Percentiles rank a stretch among this genome's conserved stretches.
phyloP scores from a whole-genome alignment of 2,888 invertebrate species.

The Agrochola circellaris region DNA sequence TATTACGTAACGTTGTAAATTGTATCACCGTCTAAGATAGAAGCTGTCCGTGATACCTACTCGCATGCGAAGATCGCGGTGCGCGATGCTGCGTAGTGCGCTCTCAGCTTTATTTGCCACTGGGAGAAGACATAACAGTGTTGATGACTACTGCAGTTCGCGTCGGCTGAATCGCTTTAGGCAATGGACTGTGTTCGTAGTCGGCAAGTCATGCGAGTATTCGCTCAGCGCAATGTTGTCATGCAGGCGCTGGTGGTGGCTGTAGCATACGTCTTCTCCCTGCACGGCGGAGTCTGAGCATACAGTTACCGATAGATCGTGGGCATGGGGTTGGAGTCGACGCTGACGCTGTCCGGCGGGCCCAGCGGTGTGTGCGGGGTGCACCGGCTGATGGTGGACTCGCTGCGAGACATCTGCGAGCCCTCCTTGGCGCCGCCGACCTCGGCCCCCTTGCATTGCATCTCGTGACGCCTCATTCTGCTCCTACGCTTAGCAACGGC shows the following conservation, averaged over 20 bases:
- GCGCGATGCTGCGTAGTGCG: slow-evolving; percentile 87
- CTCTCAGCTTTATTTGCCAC: slow-evolving; percentile 81
- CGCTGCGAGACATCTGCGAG: slow-evolving; percentile 93
- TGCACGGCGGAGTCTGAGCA: slow-evolving; percentile 70
- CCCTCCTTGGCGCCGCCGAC: slow-evolving; percentile 82
- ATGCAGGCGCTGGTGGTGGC: slow-evolving; percentile 51
- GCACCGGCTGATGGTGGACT: slow-evolving; percentile 92
- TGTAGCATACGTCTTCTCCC: slow-evolving; percentile 79
- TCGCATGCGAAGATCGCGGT: slow-evolving; percentile 88
- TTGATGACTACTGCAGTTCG: slow-evolving; percentile 37
- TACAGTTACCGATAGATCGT: slow-evolving; percentile 96
- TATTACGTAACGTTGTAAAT: slow-evolving; percentile 24
- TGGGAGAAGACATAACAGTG: slow-evolving; percentile 81
- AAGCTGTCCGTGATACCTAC: slow-evolving; percentile 81
- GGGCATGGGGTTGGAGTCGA: slow-evolving; percentile 96
- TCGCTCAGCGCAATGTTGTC: slow-evolving; percentile 52
- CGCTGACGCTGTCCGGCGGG: slow-evolving; percentile 94
- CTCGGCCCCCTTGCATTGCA: slow-evolving; percentile 84
- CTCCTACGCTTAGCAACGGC: slow-evolving; percentile 87
- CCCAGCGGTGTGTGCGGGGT: slow-evolving; percentile 88
- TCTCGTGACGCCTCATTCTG: slow-evolving; percentile 86
- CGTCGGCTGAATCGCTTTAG: slow-evolving; percentile 41
- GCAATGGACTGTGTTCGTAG: slow-evolving; percentile 16
- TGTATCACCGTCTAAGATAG: slow-evolving; percentile 67
- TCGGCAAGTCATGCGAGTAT: slow-evolving; percentile 38